These are phyloP conservation scores for Ceyx cyanopectus DNA, from an alignment of 2,113 vertebrate genomes.

Conservation along the genomic window DNA sequence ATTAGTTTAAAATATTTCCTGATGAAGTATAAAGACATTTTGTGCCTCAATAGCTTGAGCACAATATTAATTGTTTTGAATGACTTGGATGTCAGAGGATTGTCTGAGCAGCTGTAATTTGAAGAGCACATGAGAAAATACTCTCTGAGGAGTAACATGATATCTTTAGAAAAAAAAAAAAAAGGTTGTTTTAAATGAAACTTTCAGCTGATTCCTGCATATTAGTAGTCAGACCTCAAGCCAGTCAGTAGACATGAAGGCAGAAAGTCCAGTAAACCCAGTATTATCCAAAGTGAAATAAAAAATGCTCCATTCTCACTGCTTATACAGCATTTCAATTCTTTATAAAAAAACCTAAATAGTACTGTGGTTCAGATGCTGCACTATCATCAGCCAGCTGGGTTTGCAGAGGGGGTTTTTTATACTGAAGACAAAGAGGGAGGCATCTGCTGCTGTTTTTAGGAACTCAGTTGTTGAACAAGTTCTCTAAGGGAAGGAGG, in stretches of 20 bases:
- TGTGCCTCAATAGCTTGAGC: not conserved
- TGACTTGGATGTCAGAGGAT: not conserved
- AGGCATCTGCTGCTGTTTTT: not conserved
- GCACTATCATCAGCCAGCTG: not conserved
- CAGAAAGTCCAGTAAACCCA: not conserved
- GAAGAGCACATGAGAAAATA: not conserved
- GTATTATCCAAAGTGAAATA: not conserved
- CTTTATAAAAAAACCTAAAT: not conserved
- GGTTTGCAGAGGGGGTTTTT: not conserved
- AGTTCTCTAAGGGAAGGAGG: not conserved
- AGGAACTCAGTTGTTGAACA: not conserved
- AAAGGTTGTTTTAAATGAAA: not conserved
- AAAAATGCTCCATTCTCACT: not conserved
- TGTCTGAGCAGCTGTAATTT: conserved; percentile 1
- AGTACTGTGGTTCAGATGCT: not conserved
- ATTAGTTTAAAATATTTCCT: conserved; percentile 6
- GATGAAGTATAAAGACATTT: not conserved
- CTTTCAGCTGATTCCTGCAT: not conserved
- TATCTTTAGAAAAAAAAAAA: not conserved
- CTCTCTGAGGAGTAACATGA: not conserved
- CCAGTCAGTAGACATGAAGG: not conserved
- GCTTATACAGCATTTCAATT: not conserved
- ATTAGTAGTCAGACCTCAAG: not conserved
- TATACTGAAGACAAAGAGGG: not conserved
- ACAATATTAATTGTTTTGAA: conserved; percentile 17